phyloP scores from a whole-genome alignment of 35 echinoderm and acorn worm genomes.

The Heliocidaris tuberculata region DNA sequence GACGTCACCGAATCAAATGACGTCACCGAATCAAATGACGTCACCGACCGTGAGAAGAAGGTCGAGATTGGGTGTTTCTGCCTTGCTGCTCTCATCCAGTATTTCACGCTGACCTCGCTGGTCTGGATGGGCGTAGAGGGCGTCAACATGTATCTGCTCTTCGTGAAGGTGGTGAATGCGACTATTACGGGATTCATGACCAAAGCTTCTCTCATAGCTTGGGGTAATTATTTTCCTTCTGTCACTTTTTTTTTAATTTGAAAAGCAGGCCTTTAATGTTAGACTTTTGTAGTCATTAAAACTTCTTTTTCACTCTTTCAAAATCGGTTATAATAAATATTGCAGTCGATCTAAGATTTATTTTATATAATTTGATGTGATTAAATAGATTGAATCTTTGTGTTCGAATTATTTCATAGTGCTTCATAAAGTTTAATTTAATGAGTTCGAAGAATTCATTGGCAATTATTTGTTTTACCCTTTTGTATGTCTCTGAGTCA shows the following conservation, averaged over 20 bases:
- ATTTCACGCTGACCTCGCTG: conserved; percentile 53
- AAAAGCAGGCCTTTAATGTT: neutral
- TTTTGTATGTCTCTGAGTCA: too few species aligned
- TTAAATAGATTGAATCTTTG: too few species aligned
- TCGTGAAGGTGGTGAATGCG: conserved; percentile 44
- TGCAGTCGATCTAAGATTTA: too few species aligned
- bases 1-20: too few species aligned
- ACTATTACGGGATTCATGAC: conserved; percentile 33
- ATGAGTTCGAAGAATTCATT: too few species aligned
- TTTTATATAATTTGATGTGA: too few species aligned
- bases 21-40: neutral
- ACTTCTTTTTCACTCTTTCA: too few species aligned
- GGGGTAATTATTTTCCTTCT: conserved; percentile 52
- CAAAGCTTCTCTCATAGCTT: conserved; percentile 40
- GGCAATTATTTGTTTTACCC: too few species aligned
- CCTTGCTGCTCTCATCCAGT: conserved; percentile 51
- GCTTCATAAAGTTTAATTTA: too few species aligned
- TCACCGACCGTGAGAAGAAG: neutral
- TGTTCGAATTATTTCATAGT: too few species aligned
- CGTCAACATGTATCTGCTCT: conserved; percentile 50
- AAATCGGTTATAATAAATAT: too few species aligned
- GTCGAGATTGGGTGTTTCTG: conserved; percentile 25
- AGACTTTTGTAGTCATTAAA: too few species aligned
- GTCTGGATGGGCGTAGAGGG: conserved; percentile 65
- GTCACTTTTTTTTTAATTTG: neutral